Conservation (phyloP, 2,888 invertebrate genomes). For the Amitus sp. region DNA sequence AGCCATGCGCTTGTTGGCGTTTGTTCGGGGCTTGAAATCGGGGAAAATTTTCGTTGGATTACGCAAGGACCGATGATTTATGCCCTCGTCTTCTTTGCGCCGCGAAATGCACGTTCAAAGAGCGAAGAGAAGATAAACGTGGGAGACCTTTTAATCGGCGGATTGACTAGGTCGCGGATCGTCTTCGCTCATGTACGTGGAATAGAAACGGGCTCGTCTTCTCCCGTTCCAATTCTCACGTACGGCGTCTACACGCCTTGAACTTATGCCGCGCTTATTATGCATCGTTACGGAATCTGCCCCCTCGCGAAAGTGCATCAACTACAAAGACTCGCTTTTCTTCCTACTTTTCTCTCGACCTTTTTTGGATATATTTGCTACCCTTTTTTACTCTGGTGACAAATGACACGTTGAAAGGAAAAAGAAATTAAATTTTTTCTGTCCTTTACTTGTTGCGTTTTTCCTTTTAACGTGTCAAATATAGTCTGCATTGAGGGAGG, state of each 20-base stretch:
- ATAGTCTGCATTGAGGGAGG: too few relatives aligned
- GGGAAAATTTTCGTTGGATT: conserved; percentile 1
- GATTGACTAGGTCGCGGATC: conserved; percentile 28
- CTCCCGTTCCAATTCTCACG: conserved; percentile 62
- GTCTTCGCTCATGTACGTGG: conserved; percentile 32
- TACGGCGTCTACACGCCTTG: conserved; percentile 49
- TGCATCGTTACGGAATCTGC: conserved; percentile 49
- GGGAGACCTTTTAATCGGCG: conserved; percentile 31
- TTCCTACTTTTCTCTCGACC: conserved; percentile 3
- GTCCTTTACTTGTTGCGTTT: too few relatives aligned
- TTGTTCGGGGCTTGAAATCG: too few relatives aligned
- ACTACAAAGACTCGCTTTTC: conserved; percentile 29
- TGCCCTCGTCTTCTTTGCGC: too few relatives aligned
- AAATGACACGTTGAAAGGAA: too few relatives aligned
- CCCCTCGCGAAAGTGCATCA: conserved; percentile 40
- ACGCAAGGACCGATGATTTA: not conserved
- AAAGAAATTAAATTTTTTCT: too few relatives aligned
- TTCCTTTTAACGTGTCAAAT: too few relatives aligned
- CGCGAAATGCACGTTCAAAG: conserved; percentile 11
- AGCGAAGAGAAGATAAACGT: conserved; percentile 10
- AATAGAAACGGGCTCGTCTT: conserved; percentile 49
- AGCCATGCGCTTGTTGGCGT: not conserved
- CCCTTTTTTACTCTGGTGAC: too few relatives aligned
- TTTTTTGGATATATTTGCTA: too few relatives aligned
- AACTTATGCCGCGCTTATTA: conserved; percentile 51